Percentiles rank a stretch among this genome's conserved stretches.
Evolutionary conservation across 2,797 vertebrate genomes (phyloP).

Genomic region (Salmo trutta): DNA sequence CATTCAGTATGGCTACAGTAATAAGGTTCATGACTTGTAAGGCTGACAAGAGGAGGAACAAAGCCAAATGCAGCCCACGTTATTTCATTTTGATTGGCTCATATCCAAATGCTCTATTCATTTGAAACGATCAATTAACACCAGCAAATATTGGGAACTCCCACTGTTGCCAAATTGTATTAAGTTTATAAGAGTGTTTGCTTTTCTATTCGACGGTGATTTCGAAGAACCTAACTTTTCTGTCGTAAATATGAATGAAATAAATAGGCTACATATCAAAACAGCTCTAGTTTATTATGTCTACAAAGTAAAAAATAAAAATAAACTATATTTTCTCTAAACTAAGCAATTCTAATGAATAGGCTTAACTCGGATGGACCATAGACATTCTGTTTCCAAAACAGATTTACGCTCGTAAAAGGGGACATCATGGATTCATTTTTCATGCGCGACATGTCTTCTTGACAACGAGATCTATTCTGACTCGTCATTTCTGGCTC

Average conservation of each 20-base stretch:
- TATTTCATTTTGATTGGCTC: conserved; percentile 62
- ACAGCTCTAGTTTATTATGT: background rate
- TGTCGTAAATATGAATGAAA: background rate
- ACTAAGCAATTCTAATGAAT: background rate
- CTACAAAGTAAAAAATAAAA: background rate
- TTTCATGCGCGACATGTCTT: conserved; percentile 46
- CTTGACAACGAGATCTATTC: conserved; percentile 42
- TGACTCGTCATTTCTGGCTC: conserved; percentile 73
- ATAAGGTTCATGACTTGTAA: background rate
- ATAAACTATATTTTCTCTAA: background rate
- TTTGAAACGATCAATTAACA: conserved; percentile 76
- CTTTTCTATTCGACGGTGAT: conserved; percentile 70
- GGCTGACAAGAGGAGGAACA: conserved; percentile 25
- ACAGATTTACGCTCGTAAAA: conserved; percentile 28
- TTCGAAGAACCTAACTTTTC: conserved; percentile 40
- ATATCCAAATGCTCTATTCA: conserved; percentile 61
- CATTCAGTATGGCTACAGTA: background rate
- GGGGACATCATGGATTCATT: conserved; percentile 7
- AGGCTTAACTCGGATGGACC: conserved; percentile 47
- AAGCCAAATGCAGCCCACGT: conserved; percentile 56
- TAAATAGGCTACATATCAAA: background rate
- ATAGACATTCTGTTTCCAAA: conserved; percentile 36
- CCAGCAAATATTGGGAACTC: conserved; percentile 70
- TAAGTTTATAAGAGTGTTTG: conserved; percentile 66
- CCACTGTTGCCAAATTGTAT: conserved; percentile 73